These are phyloP conservation scores for Dasypolia templi DNA, from an alignment of 2,888 invertebrate genomes.

Conservation along the genomic window DNA sequence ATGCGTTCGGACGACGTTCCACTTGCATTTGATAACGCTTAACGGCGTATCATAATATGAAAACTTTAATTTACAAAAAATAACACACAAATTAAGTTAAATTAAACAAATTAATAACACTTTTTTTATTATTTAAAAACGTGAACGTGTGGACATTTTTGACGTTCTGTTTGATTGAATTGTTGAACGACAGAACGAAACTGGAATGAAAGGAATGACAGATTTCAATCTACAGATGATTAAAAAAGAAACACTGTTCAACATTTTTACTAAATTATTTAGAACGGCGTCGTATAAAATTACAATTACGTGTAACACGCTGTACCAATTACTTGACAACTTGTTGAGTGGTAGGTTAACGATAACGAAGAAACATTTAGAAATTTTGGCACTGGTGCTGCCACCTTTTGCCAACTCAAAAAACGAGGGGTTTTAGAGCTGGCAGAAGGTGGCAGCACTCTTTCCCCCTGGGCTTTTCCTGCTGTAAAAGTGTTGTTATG, in stretches of 20 bases:
- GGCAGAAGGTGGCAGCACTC: background rate
- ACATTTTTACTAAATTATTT: background rate
- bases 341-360: background rate
- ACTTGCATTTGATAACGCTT: constrained; percentile 71
- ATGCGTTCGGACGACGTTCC: constrained; percentile 65
- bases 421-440: background rate
- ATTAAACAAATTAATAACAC: constrained; percentile 41
- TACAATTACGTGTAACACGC: background rate
- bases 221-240: constrained; percentile 1
- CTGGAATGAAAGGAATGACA: constrained; percentile 26
- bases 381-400: constrained; percentile 6
- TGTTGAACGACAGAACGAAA: constrained; percentile 31
- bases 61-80: constrained; percentile 50
- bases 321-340: background rate
- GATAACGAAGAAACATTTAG: background rate
- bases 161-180: constrained; percentile 52
- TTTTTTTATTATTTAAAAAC: constrained; percentile 25
- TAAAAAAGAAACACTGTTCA: background rate
- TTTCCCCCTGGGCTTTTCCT: background rate
- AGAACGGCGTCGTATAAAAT: background rate
- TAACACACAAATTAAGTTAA: constrained; percentile 48
- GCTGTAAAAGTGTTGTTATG: too few species aligned
- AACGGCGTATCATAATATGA: constrained; percentile 64
- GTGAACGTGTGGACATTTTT: constrained; percentile 57
- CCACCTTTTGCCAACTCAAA: constrained; percentile 23